Evolutionary conservation across 2,113 vertebrate genomes (phyloP).

Genomic region (Petrocephalus microphthalmus): DNA sequence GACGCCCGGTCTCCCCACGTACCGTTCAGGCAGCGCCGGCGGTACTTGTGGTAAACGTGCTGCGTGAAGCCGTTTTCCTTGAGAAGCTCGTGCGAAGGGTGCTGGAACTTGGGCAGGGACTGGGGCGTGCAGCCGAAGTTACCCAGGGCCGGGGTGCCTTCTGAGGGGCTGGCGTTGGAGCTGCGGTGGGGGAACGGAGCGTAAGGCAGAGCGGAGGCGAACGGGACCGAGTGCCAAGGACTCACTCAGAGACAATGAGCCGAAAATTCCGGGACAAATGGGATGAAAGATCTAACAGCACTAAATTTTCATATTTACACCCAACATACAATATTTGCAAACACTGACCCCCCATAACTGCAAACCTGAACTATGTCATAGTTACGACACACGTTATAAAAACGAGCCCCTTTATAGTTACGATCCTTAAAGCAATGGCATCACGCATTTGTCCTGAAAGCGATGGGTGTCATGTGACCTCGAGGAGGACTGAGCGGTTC

Average conservation of each 20-base stretch:
- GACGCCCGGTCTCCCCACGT: conserved; percentile 15
- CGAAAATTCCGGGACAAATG: not conserved
- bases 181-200: conserved; percentile 46
- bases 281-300: not conserved
- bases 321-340: not conserved
- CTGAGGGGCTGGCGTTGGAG: conserved; percentile 85
- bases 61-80: conserved; percentile 99
- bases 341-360: too few relatives aligned
- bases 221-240: not conserved
- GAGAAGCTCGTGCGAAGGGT: conserved; percentile 93
- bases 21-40: conserved; percentile 97
- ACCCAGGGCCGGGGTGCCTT: conserved; percentile 77
- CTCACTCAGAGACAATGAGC: not conserved
- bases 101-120: conserved; percentile 97
- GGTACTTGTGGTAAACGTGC: conserved; percentile 99
- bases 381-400: too few relatives aligned
- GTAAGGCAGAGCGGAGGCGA: not conserved
- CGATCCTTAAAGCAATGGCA: not conserved
- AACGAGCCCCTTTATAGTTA: not conserved
- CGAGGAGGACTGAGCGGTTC: not conserved
- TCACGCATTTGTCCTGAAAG: not conserved
- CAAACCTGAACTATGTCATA: too few relatives aligned
- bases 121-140: conserved; percentile 92
- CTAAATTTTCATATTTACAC: not conserved
- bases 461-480: not conserved